These are phyloP conservation scores for Corydoras maculifer DNA, from an alignment of 2,113 vertebrate species.

Conservation along the genomic window DNA sequence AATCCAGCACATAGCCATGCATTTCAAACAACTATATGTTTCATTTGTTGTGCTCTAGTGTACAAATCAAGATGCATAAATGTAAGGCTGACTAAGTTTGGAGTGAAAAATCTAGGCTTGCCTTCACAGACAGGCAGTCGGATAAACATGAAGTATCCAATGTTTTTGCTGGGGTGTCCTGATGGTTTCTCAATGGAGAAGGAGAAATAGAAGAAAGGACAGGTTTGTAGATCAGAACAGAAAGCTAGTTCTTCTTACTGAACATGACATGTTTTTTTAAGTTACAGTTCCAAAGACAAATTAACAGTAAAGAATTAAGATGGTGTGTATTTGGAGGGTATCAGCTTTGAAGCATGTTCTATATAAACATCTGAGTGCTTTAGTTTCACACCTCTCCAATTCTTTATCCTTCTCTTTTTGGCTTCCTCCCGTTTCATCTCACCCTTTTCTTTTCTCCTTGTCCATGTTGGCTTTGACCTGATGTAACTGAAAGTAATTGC, in stretches of 20 bases:
- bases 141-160: neutral
- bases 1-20: too few relatives aligned
- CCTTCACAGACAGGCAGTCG: neutral
- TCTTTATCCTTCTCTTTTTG: conserved; percentile 47
- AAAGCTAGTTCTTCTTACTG: conserved; percentile 2
- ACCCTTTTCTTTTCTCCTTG: conserved; percentile 44
- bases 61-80: too few relatives aligned
- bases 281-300: conserved; percentile 17
- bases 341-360: conserved; percentile 52
- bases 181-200: too few relatives aligned
- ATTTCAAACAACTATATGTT: too few relatives aligned
- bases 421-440: neutral
- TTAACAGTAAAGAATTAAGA: conserved; percentile 21
- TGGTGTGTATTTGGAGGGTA: neutral
- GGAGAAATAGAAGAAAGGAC: conserved; percentile 3
- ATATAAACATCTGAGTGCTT: conserved; percentile 61
- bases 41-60: too few relatives aligned
- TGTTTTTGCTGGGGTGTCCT: too few relatives aligned
- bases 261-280: conserved; percentile 21
- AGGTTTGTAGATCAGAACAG: conserved; percentile 6
- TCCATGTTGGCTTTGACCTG: conserved; percentile 60
- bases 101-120: too few relatives aligned
- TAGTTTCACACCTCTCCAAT: conserved; percentile 47
- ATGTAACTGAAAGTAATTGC: conserved; percentile 72
- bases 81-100: too few relatives aligned